Evolutionary conservation across 2,888 invertebrate species (phyloP).

Genomic region (Deilephila porcellus): DNA sequence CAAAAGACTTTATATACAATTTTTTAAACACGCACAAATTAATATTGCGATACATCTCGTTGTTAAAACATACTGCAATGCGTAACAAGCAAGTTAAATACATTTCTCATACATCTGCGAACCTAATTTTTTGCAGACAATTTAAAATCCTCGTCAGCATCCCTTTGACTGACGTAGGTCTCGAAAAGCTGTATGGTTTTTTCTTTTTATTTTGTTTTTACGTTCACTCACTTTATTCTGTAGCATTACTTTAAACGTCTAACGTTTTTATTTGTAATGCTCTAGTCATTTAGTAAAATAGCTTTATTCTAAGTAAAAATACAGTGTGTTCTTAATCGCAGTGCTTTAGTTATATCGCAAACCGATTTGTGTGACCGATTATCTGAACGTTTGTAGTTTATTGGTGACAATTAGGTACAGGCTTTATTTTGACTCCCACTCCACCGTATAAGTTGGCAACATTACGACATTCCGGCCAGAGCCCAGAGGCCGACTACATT

Average conservation of each 20-base stretch:
- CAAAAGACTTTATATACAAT: slow-evolving; percentile 42
- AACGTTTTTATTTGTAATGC: neutral
- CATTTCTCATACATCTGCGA: neutral
- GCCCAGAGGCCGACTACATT: slow-evolving; percentile 60
- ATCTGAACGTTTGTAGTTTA: slow-evolving; percentile 31
- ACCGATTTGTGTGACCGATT: slow-evolving; percentile 28
- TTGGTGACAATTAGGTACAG: slow-evolving; percentile 36
- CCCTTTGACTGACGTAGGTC: slow-evolving; percentile 7
- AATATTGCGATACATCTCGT: neutral
- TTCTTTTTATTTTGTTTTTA: neutral
- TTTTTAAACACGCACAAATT: slow-evolving; percentile 42
- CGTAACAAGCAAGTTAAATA: neutral
- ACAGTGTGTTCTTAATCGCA: neutral
- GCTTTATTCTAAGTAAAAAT: neutral
- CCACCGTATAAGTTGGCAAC: slow-evolving; percentile 63
- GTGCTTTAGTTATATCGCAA: slow-evolving; percentile 12
- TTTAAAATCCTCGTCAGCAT: slow-evolving; percentile 4
- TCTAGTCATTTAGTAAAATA: slow-evolving; percentile 1
- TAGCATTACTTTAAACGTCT: neutral
- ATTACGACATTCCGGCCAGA: slow-evolving; percentile 55
- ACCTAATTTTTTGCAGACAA: slow-evolving; percentile 6
- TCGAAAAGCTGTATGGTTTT: neutral
- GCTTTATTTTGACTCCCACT: slow-evolving; percentile 55
- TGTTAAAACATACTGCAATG: slow-evolving; percentile 14
- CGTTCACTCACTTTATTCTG: neutral